Conservation (phyloP, 53 echinoderm and acorn worm genomes). For the Zoroaster sp. region DNA sequence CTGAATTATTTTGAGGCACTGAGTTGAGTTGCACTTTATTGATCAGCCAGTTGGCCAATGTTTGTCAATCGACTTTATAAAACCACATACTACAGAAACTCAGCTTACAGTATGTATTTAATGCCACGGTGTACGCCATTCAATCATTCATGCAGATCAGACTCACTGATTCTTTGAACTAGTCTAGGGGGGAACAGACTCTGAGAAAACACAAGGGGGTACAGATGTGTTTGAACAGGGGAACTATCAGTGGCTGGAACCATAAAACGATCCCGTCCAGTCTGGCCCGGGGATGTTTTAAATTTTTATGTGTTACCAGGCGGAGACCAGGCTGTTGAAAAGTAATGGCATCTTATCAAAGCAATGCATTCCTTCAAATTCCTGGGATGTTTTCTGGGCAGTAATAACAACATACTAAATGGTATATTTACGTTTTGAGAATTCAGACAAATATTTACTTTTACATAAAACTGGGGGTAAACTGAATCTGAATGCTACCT, state of each 20-base stretch:
- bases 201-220: neutral
- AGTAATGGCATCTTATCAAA: neutral
- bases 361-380: neutral
- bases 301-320: neutral
- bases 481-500: too few relatives aligned
- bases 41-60: neutral
- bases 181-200: neutral
- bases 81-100: neutral
- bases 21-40: neutral
- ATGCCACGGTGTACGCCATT: neutral
- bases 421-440: neutral
- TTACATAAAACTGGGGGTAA: neutral
- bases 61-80: neutral
- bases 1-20: neutral
- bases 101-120: neutral
- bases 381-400: neutral
- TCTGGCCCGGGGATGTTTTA: neutral
- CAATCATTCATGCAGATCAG: too few relatives aligned
- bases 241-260: neutral
- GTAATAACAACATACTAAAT: neutral
- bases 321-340: neutral
- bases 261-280: neutral
- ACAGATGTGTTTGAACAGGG: slow-evolving; percentile 9
- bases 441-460: neutral
- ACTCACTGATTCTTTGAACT: neutral